These are phyloP conservation scores for Athalia rosae DNA, from an alignment of 2,888 invertebrate species.

Conservation along the genomic window DNA sequence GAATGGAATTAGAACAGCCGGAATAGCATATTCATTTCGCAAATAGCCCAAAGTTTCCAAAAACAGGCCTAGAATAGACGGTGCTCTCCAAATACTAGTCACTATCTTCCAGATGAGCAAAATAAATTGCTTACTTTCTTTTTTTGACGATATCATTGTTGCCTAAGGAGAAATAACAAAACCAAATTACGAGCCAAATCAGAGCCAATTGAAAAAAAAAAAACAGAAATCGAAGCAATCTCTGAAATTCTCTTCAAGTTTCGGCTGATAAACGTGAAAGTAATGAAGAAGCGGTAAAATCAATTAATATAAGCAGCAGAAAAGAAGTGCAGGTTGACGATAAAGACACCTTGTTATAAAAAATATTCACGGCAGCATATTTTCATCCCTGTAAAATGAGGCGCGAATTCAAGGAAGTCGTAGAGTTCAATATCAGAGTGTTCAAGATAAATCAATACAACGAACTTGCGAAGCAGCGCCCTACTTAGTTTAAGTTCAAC, in stretches of 20 bases:
- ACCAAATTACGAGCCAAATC: slow-evolving; percentile 28
- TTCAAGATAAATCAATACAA: no score
- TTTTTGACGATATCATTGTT: slow-evolving; percentile 58
- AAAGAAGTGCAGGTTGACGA: no score
- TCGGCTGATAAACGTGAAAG: neutral
- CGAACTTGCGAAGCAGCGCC: no score
- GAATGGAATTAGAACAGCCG: slow-evolving; percentile 60
- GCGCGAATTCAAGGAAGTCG: no score
- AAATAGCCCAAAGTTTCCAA: slow-evolving; percentile 57
- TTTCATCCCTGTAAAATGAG: no score
- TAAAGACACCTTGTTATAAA: no score
- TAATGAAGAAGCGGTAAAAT: no score
- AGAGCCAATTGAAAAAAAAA: neutral
- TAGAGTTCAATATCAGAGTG: no score
- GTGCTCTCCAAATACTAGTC: slow-evolving; percentile 62
- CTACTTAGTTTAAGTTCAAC: no score
- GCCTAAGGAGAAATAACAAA: slow-evolving; percentile 69
- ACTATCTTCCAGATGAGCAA: slow-evolving; percentile 65
- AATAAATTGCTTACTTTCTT: slow-evolving; percentile 58
- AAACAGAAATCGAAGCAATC: neutral
- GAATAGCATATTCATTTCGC: slow-evolving; percentile 58
- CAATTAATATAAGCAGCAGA: no score
- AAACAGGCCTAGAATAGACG: slow-evolving; percentile 59
- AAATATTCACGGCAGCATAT: no score
- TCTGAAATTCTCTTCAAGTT: neutral